phyloP scores from a whole-genome alignment of 2,797 vertebrate genomes.

The Streptopelia turtur region DNA sequence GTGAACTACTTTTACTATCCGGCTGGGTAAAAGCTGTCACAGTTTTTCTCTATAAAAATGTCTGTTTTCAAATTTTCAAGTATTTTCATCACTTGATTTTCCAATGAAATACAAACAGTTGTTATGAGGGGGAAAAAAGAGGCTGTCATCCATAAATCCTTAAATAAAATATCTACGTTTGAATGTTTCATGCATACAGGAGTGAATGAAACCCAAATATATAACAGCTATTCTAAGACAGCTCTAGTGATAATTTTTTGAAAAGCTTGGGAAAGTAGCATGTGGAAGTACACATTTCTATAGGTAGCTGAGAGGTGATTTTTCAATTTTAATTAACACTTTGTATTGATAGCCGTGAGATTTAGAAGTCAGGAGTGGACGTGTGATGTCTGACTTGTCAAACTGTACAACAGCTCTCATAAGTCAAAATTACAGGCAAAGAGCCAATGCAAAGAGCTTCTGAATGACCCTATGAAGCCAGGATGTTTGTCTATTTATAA shows the following conservation, averaged over 20 bases:
- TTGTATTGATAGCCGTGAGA: background rate
- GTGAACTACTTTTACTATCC: conserved; percentile 7
- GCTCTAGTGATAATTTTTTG: background rate
- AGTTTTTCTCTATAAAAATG: background rate
- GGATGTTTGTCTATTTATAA: background rate
- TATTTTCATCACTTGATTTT: conserved; percentile 23
- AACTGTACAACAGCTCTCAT: background rate
- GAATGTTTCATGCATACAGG: background rate
- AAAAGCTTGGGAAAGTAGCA: background rate
- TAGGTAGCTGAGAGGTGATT: background rate
- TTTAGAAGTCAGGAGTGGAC: background rate
- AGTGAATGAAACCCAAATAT: background rate
- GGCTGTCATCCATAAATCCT: background rate
- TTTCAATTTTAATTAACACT: background rate
- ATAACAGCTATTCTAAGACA: background rate
- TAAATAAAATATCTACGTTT: background rate
- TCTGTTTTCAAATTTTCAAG: conserved; percentile 12
- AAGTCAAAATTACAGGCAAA: background rate
- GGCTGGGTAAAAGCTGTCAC: conserved; percentile 15
- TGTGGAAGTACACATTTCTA: background rate
- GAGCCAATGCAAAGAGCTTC: background rate
- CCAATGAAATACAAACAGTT: background rate
- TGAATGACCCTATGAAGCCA: background rate
- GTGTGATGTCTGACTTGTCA: background rate
- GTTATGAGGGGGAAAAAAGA: background rate